These are phyloP conservation scores for Vultur gryphus DNA, from an alignment of 2,797 vertebrate genomes.

Conservation along the genomic window DNA sequence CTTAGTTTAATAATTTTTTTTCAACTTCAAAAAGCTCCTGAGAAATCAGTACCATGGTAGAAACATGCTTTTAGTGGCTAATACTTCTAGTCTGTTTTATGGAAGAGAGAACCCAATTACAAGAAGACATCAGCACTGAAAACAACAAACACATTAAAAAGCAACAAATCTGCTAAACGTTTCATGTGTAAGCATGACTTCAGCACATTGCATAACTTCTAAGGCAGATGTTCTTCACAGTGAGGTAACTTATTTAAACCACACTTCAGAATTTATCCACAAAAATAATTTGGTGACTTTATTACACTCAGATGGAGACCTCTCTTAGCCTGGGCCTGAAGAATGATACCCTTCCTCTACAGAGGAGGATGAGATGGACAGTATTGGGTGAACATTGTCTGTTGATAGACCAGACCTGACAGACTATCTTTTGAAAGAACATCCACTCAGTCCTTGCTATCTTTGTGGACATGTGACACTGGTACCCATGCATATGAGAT, in stretches of 20 bases:
- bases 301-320: neutral
- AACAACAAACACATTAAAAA: neutral
- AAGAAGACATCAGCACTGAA: neutral
- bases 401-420: neutral
- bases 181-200: neutral
- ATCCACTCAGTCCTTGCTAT: neutral
- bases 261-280: neutral
- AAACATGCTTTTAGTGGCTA: neutral
- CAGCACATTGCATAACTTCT: neutral
- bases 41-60: neutral
- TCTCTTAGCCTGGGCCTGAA: neutral
- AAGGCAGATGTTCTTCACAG: neutral
- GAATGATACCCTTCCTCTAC: neutral
- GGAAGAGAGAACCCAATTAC: neutral
- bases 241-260: neutral
- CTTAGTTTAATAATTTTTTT: neutral
- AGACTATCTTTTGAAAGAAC: neutral
- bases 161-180: neutral
- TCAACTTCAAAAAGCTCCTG: neutral
- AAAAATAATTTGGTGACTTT: neutral
- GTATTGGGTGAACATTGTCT: neutral
- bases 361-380: neutral
- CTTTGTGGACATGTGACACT: neutral
- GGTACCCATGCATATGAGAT: neutral
- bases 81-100: neutral